Percentiles rank a stretch among this genome's conserved stretches.
Evolutionary conservation across 2,888 invertebrate species (phyloP).

Genomic region (Fragum fragum): DNA sequence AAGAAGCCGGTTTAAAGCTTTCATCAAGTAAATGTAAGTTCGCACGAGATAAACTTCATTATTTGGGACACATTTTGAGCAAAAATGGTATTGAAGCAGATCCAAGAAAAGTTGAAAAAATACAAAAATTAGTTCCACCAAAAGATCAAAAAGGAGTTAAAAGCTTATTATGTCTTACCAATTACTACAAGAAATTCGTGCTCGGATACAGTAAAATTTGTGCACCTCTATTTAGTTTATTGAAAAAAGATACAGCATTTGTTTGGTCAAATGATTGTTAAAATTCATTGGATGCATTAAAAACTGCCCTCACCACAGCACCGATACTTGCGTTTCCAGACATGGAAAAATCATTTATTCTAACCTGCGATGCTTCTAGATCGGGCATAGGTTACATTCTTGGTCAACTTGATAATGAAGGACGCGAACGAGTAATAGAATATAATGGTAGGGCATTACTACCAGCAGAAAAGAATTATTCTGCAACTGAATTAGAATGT

Average conservation of each 20-base stretch:
- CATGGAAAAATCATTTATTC: slow-evolving; percentile 52
- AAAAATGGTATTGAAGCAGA: slow-evolving; percentile 59
- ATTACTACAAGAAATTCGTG: slow-evolving; percentile 65
- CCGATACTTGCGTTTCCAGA: slow-evolving; percentile 64
- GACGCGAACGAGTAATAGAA: slow-evolving; percentile 57
- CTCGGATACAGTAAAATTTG: slow-evolving; percentile 52
- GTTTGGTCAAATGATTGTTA: slow-evolving; percentile 59
- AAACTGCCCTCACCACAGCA: slow-evolving; percentile 49
- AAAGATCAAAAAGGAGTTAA: slow-evolving; percentile 51
- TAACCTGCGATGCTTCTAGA: slow-evolving; percentile 59
- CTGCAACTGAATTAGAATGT: slow-evolving; percentile 62
- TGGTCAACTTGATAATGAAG: slow-evolving; percentile 54
- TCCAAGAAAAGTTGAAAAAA: slow-evolving; percentile 46
- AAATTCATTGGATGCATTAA: slow-evolving; percentile 53
- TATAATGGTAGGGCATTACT: slow-evolving; percentile 86
- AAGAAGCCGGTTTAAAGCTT: slow-evolving; percentile 55
- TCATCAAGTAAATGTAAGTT: slow-evolving; percentile 65
- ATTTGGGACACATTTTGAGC: slow-evolving; percentile 59
- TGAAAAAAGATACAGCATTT: slow-evolving; percentile 38
- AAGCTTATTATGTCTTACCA: slow-evolving; percentile 65
- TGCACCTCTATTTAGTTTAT: slow-evolving; percentile 49
- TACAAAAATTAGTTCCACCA: slow-evolving; percentile 55
- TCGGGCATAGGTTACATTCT: slow-evolving; percentile 61
- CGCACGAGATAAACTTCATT: slow-evolving; percentile 48
- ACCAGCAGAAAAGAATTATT: too few relatives aligned